phyloP scores from a whole-genome alignment of 2,797 vertebrate genomes.

The Mus minutoides region DNA sequence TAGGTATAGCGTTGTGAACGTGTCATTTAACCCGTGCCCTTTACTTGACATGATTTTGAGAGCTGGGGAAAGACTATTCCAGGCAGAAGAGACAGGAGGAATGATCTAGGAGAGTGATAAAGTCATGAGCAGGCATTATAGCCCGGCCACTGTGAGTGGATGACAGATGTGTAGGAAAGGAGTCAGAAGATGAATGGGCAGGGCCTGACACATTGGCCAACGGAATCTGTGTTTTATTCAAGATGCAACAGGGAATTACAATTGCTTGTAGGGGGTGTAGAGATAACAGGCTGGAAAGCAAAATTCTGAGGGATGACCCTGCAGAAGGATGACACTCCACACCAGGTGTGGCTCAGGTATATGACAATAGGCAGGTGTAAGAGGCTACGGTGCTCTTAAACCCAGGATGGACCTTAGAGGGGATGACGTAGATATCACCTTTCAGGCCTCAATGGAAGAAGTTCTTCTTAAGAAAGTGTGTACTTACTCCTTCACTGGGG shows the following conservation, averaged over 20 bases:
- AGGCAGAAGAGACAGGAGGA: neutral
- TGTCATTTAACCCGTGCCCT: neutral
- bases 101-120: neutral
- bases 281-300: neutral
- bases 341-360: neutral
- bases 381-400: neutral
- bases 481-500: no score
- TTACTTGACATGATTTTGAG: neutral
- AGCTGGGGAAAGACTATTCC: neutral
- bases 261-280: no score
- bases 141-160: neutral
- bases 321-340: neutral
- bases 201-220: neutral
- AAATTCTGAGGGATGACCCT: neutral
- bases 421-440: neutral
- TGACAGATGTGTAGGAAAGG: fast-evolving
- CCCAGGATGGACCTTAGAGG: neutral
- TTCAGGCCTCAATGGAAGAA: neutral
- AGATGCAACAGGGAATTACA: neutral
- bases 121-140: fast-evolving
- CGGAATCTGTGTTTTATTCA: neutral
- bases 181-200: fast-evolving
- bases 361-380: neutral
- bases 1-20: neutral
- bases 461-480: neutral